Evolutionary conservation across 1,140 invertebrate species (phyloP).

Genomic region (Pomacea maculata): DNA sequence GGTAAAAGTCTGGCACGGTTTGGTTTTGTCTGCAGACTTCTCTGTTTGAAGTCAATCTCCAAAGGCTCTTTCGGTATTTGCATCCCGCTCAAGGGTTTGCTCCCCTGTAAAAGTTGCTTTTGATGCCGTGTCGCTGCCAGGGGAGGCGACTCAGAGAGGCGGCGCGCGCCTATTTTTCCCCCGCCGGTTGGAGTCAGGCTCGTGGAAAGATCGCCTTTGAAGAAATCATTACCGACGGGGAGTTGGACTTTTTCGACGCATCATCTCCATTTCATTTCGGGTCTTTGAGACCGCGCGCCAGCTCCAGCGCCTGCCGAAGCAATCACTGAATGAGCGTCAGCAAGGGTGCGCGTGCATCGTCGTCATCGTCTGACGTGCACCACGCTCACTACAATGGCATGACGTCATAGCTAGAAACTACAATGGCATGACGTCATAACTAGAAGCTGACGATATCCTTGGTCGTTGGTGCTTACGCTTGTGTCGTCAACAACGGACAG

Average conservation of each 20-base stretch:
- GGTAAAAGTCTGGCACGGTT: not conserved
- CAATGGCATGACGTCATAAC: too few species aligned
- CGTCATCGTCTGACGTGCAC: too few species aligned
- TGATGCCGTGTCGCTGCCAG: conserved; percentile 11
- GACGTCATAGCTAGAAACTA: too few species aligned
- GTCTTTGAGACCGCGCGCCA: too few species aligned
- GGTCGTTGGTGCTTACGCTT: too few species aligned
- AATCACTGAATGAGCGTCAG: not conserved
- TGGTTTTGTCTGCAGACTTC: conserved; percentile 17
- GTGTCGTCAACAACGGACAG: too few species aligned
- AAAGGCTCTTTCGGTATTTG: conserved; percentile 16
- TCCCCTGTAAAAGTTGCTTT: conserved; percentile 11
- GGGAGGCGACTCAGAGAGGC: not conserved
- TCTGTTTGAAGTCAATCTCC: conserved; percentile 20
- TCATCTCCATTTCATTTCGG: conserved; percentile 12
- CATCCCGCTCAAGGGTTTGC: not conserved
- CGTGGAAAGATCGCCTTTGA: conserved; percentile 12
- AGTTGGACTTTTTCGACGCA: not conserved
- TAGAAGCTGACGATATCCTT: too few species aligned
- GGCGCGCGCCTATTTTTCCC: not conserved
- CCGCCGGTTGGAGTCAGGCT: not conserved
- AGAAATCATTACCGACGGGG: conserved; percentile 16
- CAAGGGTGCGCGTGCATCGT: too few species aligned
- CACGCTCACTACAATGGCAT: too few species aligned
- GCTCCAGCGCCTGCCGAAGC: not conserved